Evolutionary conservation across 2,113 vertebrate species (phyloP), one percentile per base, ranked within the genome.

Genomic region (Aptenodytes patagonicus): DNA sequence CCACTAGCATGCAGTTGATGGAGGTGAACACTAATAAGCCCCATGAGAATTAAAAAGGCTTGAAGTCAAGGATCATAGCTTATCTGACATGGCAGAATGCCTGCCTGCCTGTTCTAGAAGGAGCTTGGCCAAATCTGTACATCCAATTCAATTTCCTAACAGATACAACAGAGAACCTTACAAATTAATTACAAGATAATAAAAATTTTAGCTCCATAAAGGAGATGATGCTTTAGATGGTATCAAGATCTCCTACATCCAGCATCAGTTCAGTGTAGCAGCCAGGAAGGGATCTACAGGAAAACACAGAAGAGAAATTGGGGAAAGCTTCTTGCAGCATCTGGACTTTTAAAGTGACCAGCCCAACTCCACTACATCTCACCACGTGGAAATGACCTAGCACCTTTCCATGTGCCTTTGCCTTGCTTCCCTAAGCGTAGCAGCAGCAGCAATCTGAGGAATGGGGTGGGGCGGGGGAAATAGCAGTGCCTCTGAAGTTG

Each of bases 111-210:
- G 31, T 42, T 84, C 49, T 52, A 68, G 55, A 52, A 78, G 47
- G 46, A 81, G 25, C 28, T 83, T 65, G 73, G 57, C n/a, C 44
- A 87, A 78, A 90, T 68, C 66, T 32, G 5, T 26, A 62, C 20
- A 80, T n/a, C 20, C 31, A 60, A 4, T 78, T 84, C 54, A 17
- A 54, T 71, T 94, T 88, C 16, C n/a, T 64, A 92, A 31, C 14
- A 71, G 10, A 3, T 64, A 44, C 55, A 46, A 82, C 51, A 64
- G 26, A 75, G 31, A 87, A 64, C 32, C 51, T 88, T 52, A 44
- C n/a, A 81, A 94, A 58, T 89, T 73, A 86, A 83, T 90, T 88
- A 55, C 19, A 58, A 66, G 29, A 32, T 32, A 83, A 71, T 54
- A 71, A 57, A 89, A 77, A 51, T 17, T 66, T 77, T 46, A 83